Base-by-base conservation (phyloP, 2,888 invertebrate species). In the Cataglyphis livida region DNA sequence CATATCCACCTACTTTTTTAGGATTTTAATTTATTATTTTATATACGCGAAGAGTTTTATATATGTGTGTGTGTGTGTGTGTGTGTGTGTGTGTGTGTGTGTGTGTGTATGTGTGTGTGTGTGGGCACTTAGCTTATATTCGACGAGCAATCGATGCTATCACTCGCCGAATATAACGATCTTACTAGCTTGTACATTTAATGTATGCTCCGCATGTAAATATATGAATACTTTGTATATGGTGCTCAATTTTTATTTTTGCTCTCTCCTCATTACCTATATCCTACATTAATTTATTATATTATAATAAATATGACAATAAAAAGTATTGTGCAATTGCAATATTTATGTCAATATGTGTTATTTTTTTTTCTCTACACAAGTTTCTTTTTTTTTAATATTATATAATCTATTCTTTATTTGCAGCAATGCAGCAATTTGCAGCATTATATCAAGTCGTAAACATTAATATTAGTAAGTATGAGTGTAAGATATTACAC, bases 161-260 rank as follows among this genome's bases (percentile, higher is more conserved):
- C 85, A 88, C 85, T 92, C 87, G 83, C 84, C 88, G 88, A 84
- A 91, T 82, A 70, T 74, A 86, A 82, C 79, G 83, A 87, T 86
- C 82, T 90, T 89, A 86, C 84, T 87, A 88, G 84, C 87, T 84
- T 87, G 84, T 87, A 78, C 71, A 82, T 85, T 85, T 88, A 64
- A 59, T 81, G 66, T 87, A 83, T 87, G 83, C 91, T 90, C 88
- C 87, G 87, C 73, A 86, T 93, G 93, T 93, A 93, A 93, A 93
- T 93, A 92, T 90, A 92, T 85, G 87, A 85, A 86, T 89, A 89
- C 83, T 89, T 91, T 93, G 91, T 93, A 92, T 90, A 91, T 91
- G 90, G 73, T 89, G 32, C 35, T 62, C 81, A 64, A 61, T 71
- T 82, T 78, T 90, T 87, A 85, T 89, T 90, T 83, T 59, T 28